Conservation (phyloP, 2,888 invertebrate genomes). For the Oligia fasciuncula region DNA sequence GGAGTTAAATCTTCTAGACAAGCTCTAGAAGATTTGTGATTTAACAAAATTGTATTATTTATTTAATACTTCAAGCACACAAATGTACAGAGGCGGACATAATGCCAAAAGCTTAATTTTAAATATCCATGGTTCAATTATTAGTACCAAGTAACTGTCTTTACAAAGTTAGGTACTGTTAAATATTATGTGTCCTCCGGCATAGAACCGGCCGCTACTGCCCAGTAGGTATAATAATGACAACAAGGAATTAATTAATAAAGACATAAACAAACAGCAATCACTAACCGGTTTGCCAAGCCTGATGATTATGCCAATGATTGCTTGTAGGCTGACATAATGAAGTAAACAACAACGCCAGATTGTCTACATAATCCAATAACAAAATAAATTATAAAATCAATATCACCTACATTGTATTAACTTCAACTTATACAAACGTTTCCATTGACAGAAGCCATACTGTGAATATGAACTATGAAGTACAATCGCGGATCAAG, state of each 20-base stretch:
- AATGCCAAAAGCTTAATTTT: too few relatives aligned
- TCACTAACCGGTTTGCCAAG: slow-evolving; percentile 21
- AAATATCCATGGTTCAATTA: too few relatives aligned
- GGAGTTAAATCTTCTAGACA: too few relatives aligned
- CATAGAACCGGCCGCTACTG: too few relatives aligned
- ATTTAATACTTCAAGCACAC: too few relatives aligned
- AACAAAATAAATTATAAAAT: slow-evolving; percentile 33
- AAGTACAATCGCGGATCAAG: neutral
- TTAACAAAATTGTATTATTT: too few relatives aligned
- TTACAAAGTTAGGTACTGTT: too few relatives aligned
- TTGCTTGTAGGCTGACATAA: slow-evolving; percentile 12
- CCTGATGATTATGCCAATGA: slow-evolving; percentile 12
- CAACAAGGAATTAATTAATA: slow-evolving; percentile 14
- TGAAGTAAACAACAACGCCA: slow-evolving; percentile 28
- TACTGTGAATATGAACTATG: slow-evolving; percentile 25
- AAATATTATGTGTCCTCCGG: too few relatives aligned
- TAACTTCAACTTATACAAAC: slow-evolving; percentile 46
- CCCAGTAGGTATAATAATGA: neutral
- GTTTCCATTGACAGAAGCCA: slow-evolving; percentile 36
- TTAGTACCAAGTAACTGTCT: too few relatives aligned
- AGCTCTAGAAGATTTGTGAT: too few relatives aligned
- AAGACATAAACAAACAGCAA: slow-evolving; percentile 21
- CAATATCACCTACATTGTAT: slow-evolving; percentile 40
- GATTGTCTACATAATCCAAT: slow-evolving; percentile 31
- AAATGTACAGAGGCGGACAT: too few relatives aligned